A percentile compares a stretch with the other conserved stretches of the same genome.
These are phyloP conservation scores for Glyptemys insculpta DNA, from an alignment of 2,797 vertebrate genomes.

Conservation along the genomic window DNA sequence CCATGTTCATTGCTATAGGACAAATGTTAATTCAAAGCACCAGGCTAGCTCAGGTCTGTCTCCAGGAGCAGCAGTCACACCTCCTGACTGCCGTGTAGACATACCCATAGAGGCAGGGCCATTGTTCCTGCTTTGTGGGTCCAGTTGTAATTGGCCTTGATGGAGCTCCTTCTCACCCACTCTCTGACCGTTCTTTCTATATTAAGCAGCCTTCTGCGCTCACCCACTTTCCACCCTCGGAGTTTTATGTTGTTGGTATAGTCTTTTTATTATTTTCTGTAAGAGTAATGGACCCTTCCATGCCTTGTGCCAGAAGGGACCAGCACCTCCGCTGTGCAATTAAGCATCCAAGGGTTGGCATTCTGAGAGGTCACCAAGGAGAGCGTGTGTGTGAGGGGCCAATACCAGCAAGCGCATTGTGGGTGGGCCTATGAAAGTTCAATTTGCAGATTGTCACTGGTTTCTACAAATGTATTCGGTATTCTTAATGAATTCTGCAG, in stretches of 20 bases:
- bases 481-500: neutral
- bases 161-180: neutral
- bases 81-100: neutral
- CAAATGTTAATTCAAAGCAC: neutral
- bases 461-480: slow-evolving; percentile 19
- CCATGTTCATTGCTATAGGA: neutral
- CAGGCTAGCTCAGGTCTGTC: neutral
- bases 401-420: neutral
- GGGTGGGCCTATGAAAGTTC: neutral
- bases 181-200: neutral
- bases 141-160: rapidly evolving
- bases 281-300: slow-evolving; percentile 10
- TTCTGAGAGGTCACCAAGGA: neutral
- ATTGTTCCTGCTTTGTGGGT: rapidly evolving
- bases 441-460: neutral
- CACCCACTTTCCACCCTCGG: slow-evolving; percentile 23
- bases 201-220: neutral
- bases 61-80: neutral
- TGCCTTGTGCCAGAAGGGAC: slow-evolving; percentile 31
- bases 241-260: slow-evolving; percentile 17
- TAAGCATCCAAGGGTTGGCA: neutral
- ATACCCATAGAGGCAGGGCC: neutral
- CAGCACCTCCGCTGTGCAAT: slow-evolving; percentile 44
- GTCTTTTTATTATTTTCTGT: slow-evolving; percentile 67
- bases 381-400: neutral